Base-by-base conservation (phyloP, 2,113 vertebrate species). In the Zapus hudsonius region DNA sequence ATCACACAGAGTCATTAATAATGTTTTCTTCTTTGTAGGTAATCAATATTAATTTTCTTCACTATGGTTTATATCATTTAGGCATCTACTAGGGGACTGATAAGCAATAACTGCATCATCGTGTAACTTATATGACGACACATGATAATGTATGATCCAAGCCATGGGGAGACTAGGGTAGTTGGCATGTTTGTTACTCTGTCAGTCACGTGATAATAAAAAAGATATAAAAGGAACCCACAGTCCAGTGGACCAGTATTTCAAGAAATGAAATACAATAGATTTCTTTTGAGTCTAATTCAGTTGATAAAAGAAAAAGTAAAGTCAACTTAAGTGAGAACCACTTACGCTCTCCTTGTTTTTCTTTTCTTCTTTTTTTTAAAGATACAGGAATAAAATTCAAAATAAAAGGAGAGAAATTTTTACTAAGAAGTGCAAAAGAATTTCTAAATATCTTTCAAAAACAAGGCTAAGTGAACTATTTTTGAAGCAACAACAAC, bases 391-490 rank as follows among this genome's bases (percentile, higher is more conserved):
- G 10, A 86, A 95, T 23, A 90, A 82, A 88, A 90, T 67, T 76
- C 44, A 84, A 64, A 87, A 33, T 27, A 86, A 85, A 90, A 31
- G 92, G 55, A 87, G 95, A 92, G 64, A 55, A 89, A 93, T 78
- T 88, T 76, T 70, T 93, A 93, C 55, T 92, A 93, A 92, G 42
- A 92, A 76, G 95, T 79, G 36, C 59, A 95, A 92, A 84, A 90
- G 40, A 92, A 95, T 90, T 89, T 87, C 83, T 91, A 96, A 92
- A 55, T 84, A 89, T 89, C 85, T 88, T 66, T 72, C n/a, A 88
- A 94, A 96, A 94, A 74, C 72, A 96, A 93, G 84, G 67, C 84
- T 93, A 89, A 93, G 59, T 82, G 80, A 96, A 89, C 95, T 92
- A 95, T 92, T 94, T 96, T 72, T 96, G 67, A 94, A 89, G 74